A percentile compares a stretch with the other conserved stretches of the same genome.
Evolutionary conservation across 2,888 invertebrate species (phyloP).

Genomic region (Lasioglossum morio): DNA sequence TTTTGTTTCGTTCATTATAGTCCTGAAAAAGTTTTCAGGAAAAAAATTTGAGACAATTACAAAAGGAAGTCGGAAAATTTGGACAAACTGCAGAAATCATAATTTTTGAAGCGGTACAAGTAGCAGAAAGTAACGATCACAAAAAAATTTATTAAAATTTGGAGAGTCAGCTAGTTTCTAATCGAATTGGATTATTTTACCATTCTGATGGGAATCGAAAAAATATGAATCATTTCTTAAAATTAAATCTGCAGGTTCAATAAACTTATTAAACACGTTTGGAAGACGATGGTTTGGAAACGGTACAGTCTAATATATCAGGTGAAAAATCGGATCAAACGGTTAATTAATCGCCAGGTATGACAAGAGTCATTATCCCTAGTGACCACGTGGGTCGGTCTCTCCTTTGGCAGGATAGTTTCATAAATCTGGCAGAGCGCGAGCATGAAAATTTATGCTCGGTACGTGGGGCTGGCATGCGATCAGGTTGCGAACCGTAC

Average conservation of each 20-base stretch:
- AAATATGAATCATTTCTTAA: neutral
- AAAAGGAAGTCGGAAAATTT: no score
- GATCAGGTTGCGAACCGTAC: constrained; percentile 39
- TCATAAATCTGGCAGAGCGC: constrained; percentile 39
- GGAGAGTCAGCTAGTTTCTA: no score
- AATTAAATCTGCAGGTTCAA: no score
- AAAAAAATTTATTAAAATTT: no score
- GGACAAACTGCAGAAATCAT: no score
- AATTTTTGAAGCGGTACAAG: no score
- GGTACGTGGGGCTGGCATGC: constrained; percentile 40
- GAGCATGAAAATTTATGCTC: constrained; percentile 44
- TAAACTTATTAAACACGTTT: neutral
- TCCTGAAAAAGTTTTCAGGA: no score
- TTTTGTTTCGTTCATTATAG: no score
- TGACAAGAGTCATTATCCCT: constrained; percentile 24
- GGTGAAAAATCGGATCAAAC: constrained; percentile 10
- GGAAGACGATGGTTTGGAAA: neutral
- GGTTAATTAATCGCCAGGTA: constrained; percentile 24
- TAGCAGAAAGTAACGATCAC: no score
- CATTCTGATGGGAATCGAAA: no score
- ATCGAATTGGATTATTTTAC: no score
- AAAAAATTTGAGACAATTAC: no score
- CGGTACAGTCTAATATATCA: neutral
- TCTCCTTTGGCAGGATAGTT: constrained; percentile 22
- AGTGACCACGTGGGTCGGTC: neutral